Evolutionary conservation across 2,888 invertebrate genomes (phyloP).

Genomic region (Cantharis nigra): DNA sequence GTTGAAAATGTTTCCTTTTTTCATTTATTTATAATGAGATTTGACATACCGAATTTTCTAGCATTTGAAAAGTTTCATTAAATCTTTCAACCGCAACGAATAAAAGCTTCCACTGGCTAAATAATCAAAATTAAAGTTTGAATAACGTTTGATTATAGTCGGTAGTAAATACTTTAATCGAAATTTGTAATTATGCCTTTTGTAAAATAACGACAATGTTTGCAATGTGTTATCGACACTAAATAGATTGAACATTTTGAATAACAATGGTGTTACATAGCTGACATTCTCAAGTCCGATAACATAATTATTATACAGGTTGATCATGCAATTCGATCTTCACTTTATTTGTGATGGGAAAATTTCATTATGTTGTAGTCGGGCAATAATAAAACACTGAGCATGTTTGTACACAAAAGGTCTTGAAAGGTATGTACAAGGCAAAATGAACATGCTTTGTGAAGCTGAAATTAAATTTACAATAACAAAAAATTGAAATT

Average conservation of each 20-base stretch:
- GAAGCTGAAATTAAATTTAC: not conserved
- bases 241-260: conserved; percentile 14
- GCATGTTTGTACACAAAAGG: not conserved
- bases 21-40: not conserved
- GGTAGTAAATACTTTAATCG: not conserved
- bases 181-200: not conserved
- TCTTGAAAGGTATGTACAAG: not conserved
- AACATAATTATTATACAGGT: not conserved
- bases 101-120: not conserved
- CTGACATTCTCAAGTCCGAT: conserved; percentile 12
- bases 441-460: not conserved
- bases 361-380: not conserved
- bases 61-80: not conserved
- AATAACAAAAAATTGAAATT: not conserved
- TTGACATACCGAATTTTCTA: not conserved
- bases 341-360: not conserved
- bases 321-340: not conserved
- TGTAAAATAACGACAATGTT: not conserved
- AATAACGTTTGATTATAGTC: not conserved
- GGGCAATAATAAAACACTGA: not conserved
- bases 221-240: not conserved
- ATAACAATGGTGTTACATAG: conserved; percentile 6
- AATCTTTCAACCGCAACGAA: not conserved
- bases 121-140: not conserved
- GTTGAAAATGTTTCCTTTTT: not conserved